Percentiles rank a stretch among this genome's conserved stretches.
Conservation (phyloP, 2,113 vertebrate species). For the Myotis yumanensis region DNA sequence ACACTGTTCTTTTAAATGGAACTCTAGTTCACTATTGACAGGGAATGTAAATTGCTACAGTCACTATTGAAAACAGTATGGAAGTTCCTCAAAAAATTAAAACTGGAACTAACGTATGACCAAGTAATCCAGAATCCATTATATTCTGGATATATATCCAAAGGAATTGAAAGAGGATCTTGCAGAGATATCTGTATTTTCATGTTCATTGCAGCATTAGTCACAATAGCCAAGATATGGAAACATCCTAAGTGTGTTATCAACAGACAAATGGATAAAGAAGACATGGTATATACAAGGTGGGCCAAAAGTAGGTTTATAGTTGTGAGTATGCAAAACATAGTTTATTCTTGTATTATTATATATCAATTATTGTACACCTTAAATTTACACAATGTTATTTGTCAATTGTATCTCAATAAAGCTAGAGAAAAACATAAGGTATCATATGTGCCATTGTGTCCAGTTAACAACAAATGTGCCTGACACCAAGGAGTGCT, state of each 20-base stretch:
- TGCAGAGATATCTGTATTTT: background rate
- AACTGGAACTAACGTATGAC: background rate
- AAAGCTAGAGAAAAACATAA: background rate
- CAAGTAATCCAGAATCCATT: background rate
- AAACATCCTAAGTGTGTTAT: background rate
- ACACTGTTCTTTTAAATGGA: background rate
- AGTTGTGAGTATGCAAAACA: too few relatives aligned
- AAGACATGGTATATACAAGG: background rate
- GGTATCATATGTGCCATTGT: background rate
- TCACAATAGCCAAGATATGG: background rate
- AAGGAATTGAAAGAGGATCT: background rate
- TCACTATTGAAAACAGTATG: background rate
- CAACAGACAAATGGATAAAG: background rate
- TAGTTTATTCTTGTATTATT: too few relatives aligned
- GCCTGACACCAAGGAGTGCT: background rate
- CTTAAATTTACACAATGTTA: background rate
- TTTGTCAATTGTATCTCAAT: background rate
- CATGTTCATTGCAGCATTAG: background rate
- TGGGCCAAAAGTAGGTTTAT: too few relatives aligned
- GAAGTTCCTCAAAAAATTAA: background rate
- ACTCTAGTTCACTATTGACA: background rate
- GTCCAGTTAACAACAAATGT: background rate
- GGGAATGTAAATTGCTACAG: background rate
- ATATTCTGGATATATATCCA: background rate
- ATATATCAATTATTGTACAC: background rate